Evolutionary conservation across 2,888 invertebrate species (phyloP), one percentile per base, ranked within the genome.

Genomic region (Yponomeuta evonymella): DNA sequence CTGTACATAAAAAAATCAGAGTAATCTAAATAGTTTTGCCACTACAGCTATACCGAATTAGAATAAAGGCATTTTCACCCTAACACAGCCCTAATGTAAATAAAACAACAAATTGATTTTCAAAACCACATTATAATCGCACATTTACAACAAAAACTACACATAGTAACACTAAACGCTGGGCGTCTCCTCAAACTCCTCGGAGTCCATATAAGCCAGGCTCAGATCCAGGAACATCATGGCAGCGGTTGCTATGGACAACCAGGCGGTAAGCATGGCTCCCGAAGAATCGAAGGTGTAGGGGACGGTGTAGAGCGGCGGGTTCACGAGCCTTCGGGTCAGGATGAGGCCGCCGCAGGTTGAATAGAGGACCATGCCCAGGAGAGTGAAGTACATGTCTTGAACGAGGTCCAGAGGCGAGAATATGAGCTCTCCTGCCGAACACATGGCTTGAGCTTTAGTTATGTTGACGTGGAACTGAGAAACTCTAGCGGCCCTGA

Each of bases 321-420:
- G 9, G 9, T 82, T 73, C 12, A 76, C 73, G 11, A 76, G 80
- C 71, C 90, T 81, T 33, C 83, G 78, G 0, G 84, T 77, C 15
- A 90, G 75, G 15, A 89, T 75, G 72, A 89, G 72, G 8, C 87
- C 87, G 1, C 90, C 91, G 75, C 86, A 82, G 30, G 84, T 77
- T 11, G 84, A 76, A 78, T 88, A 90, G 73, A 92, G 76, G 5
- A 75, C 81, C 36, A 86, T 79, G 58, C 91, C 91, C 51, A 90
- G 75, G 65, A 89, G 80, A 48, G 89, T 88, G 78, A 83, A 91
- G 81, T 83, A 90, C 82, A 91, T 89, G 76, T 92, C 91, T 79
- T 91, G 91, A 48, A 91, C 87, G 72, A 92, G 84, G 75, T 92
- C 91, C 79, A 92, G 77, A 36, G 90, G 90, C 70, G 89, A 86